phyloP scores from a whole-genome alignment of 2,888 invertebrate genomes.

The Drosophila algonquin region DNA sequence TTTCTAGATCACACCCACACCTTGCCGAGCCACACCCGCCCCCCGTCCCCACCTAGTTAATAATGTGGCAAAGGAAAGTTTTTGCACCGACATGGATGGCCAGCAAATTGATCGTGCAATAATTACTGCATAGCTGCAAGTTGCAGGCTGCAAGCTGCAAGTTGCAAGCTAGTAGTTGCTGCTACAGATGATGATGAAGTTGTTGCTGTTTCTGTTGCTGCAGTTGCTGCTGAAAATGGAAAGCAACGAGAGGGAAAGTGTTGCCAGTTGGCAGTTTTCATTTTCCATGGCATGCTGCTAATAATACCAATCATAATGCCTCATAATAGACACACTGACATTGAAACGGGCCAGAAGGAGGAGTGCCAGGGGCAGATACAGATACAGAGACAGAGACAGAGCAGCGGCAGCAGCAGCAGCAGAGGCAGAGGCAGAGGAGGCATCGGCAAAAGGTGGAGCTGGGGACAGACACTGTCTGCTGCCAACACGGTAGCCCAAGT shows the following conservation, averaged over 20 bases:
- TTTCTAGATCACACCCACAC: constrained; percentile 6
- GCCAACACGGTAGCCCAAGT: constrained; percentile 69
- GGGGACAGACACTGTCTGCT: constrained; percentile 40
- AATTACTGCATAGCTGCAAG: constrained; percentile 78
- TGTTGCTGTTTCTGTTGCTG: constrained; percentile 42
- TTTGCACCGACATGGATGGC: constrained; percentile 74
- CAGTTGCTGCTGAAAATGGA: constrained; percentile 72
- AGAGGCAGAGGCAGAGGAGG: not conserved
- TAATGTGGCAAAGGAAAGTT: constrained; percentile 68
- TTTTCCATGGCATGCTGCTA: constrained; percentile 75
- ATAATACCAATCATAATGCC: constrained; percentile 75
- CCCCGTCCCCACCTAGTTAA: constrained; percentile 22
- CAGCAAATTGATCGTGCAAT: constrained; percentile 81
- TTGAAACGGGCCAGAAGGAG: constrained; percentile 68
- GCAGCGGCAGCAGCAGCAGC: not conserved
- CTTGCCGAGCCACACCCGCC: constrained; percentile 21
- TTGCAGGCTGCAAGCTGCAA: constrained; percentile 51
- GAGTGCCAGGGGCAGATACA: constrained; percentile 10
- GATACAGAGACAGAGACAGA: constrained; percentile 29
- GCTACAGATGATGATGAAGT: constrained; percentile 21
- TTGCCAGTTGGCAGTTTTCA: constrained; percentile 70
- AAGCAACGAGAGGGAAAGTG: constrained; percentile 83
- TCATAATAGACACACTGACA: constrained; percentile 82
- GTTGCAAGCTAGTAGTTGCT: constrained; percentile 22
- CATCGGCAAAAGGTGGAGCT: constrained; percentile 2